Evolutionary conservation across 2,797 vertebrate genomes (phyloP).

Genomic region (Avahi laniger): DNA sequence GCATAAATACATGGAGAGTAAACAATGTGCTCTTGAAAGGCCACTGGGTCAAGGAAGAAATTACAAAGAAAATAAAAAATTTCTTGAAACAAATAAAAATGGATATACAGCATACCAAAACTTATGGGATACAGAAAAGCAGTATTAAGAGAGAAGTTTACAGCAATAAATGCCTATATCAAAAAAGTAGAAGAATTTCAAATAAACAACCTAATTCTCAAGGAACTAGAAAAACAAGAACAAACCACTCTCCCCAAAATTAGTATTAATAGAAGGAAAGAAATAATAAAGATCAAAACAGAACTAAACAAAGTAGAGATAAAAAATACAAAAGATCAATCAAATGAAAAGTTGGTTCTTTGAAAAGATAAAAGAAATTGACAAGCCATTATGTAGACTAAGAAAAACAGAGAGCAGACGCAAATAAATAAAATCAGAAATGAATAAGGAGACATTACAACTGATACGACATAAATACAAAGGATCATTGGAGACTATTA

Average conservation of each 20-base stretch:
- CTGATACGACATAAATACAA: too few species aligned
- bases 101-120: too few species aligned
- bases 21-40: not conserved
- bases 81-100: not conserved
- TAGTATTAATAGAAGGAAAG: not conserved
- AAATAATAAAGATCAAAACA: not conserved
- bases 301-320: not conserved
- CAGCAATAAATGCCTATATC: too few species aligned
- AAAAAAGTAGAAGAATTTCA: not conserved
- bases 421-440: too few species aligned
- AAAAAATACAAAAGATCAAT: not conserved
- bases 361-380: too few species aligned
- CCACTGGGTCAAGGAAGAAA: not conserved
- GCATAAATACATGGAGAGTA: not conserved
- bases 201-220: not conserved
- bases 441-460: too few species aligned
- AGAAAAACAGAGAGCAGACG: too few species aligned
- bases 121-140: too few species aligned
- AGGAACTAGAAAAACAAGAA: not conserved
- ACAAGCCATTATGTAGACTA: too few species aligned
- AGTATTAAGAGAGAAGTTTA: too few species aligned
- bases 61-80: not conserved
- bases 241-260: not conserved
- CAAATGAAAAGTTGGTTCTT: not conserved
- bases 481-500: too few species aligned